Conservation (phyloP, 2,797 vertebrate genomes). For the Tachyglossus aculeatus region DNA sequence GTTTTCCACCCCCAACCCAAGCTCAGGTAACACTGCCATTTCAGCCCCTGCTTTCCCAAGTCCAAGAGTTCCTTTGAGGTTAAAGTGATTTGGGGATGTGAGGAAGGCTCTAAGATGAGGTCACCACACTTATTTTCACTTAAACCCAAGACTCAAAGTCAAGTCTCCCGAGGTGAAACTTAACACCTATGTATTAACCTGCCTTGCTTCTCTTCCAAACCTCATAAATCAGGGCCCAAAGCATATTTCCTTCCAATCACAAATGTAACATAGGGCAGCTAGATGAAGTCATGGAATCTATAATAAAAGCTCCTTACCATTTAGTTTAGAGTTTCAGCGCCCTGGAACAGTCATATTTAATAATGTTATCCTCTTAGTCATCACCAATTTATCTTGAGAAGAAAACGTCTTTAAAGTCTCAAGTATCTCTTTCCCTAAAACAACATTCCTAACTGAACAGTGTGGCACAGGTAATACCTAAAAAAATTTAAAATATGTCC, state of each 20-base stretch:
- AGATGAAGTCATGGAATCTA: constrained; percentile 16
- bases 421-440: not conserved
- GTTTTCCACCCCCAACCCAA: no score
- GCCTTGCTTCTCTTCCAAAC: not conserved
- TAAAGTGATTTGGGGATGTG: not conserved
- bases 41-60: not conserved
- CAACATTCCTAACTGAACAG: not conserved
- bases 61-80: not conserved
- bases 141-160: not conserved
- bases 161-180: not conserved
- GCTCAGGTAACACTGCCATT: not conserved
- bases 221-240: not conserved
- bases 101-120: not conserved
- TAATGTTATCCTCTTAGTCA: not conserved
- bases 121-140: not conserved
- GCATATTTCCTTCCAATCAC: not conserved
- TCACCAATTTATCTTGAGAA: not conserved
- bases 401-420: not conserved
- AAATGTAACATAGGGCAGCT: not conserved
- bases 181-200: not conserved
- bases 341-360: constrained; percentile 17
- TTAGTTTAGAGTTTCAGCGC: not conserved
- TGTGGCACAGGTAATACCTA: no score
- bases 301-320: constrained; percentile 3
- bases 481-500: no score